Base-by-base conservation (phyloP, 2,888 invertebrate species). In the Hydriomena furcata region DNA sequence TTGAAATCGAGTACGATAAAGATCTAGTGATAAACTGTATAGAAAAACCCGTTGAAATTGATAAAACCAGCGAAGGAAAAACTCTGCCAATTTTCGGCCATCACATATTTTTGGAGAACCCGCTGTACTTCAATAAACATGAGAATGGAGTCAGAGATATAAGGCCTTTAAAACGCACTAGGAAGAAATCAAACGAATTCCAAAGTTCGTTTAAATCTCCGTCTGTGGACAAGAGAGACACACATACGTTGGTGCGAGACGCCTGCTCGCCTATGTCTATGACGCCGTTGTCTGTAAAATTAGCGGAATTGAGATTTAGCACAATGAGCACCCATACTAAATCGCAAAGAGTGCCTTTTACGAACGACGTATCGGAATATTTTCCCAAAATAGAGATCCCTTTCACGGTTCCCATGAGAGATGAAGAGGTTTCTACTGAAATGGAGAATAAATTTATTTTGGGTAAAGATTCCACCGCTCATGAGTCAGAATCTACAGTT, bases 241-340 rank as follows among this genome's bases (percentile, higher is more conserved):
- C 75, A 11, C 89, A 90, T 61, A 55, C 82, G 17, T 67, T 89
- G 60, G 70, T 89, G 20, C 81, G 87, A 66, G 86, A 88, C n/a
- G 88, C 76, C 0, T 89, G 87, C 63, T 90, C 90, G 23, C 90
- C 89, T 31, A 77, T 88, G 4, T 91, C 89, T 48, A 85, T 93
- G 17, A 93, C 93, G 13, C 93, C 93, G 54, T 79, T 94, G 64
- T 92, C 93, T 52, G 84, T 86, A 49, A 91, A 91, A 65, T 76
- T 93, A 63, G 91, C 93, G 50, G 92, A 91, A 58, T 71, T 93
- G 59, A 86, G 91, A 64, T 93, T 93, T 68, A 92, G 91, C 65
- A 85, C 90, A 50, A 84, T 89, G 71, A 91, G 86, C 64, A 77
- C 84, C 34, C 80, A 89, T 64, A 76, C 73, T 40, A 78, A 82